These are phyloP conservation scores for Eupithecia centaureata DNA, from an alignment of 2,888 invertebrate species.

Conservation along the genomic window DNA sequence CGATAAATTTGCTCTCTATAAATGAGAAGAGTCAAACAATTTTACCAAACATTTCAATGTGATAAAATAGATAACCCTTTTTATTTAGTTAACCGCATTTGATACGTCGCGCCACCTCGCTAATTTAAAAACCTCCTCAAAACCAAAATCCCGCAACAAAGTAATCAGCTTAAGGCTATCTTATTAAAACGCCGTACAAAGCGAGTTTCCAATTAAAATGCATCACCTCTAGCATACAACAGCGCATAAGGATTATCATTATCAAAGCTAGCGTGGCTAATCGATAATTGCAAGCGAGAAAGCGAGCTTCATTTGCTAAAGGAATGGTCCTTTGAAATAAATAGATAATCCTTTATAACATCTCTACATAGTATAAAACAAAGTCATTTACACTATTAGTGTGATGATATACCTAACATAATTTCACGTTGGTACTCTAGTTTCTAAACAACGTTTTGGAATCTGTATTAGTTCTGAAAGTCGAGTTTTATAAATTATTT, in stretches of 20 bases:
- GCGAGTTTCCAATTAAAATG: constrained; percentile 39
- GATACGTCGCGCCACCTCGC: background rate
- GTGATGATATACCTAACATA: too few species aligned
- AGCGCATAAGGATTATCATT: constrained; percentile 42
- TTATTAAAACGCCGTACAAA: constrained; percentile 34
- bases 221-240: constrained; percentile 42
- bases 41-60: background rate
- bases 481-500: too few species aligned
- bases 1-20: background rate
- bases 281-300: constrained; percentile 36
- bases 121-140: constrained; percentile 11
- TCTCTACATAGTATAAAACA: too few species aligned
- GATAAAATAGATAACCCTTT: background rate
- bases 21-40: background rate
- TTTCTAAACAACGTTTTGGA: too few species aligned
- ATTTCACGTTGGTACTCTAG: too few species aligned
- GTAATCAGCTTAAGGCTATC: constrained; percentile 35
- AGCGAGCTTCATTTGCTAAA: background rate
- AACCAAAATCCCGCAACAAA: constrained; percentile 18
- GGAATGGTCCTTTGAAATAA: background rate
- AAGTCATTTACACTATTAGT: too few species aligned
- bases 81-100: background rate
- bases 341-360: too few species aligned
- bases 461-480: too few species aligned
- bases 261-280: constrained; percentile 33